Base-by-base conservation (phyloP, 2,888 invertebrate species). In the Anoncus sp. region DNA sequence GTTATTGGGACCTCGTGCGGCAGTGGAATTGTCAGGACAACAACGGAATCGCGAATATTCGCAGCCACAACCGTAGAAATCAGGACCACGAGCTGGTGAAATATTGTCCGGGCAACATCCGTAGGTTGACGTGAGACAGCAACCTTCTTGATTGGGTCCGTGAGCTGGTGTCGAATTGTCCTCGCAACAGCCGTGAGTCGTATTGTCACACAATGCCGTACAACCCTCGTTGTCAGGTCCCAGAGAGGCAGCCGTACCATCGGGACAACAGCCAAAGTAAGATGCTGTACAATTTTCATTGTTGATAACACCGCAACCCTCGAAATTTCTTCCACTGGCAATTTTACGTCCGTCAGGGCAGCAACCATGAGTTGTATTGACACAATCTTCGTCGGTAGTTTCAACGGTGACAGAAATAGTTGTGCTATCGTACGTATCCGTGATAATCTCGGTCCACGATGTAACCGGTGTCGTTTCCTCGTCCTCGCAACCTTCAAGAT, bases 51-150 rank as follows among this genome's bases (percentile, higher is more conserved):
- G 94, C 0, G 96, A 93, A 82, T 94, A 93, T 80, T 95, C 93
- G 86, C 98, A 98, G 14, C 95, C 95, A 86, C 98, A 98, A 18
- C 96, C 96, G 93, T 88, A 82, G 75, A 88, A 86, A 69, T 95
- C 93, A 0, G 96, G 95, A 79, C 98, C 98, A 79, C 94, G 93
- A 5, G 98, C 98, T 1, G 96, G 93, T 51, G 94, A 94, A 84
- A 96, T 94, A 87, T 97, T 96, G 88, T 99, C 98, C 0, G 96
- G 96, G 85, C 98, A 99, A 91, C 98, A 99, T n/a, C 98, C 97
- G 88, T 93, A 96, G 3, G 93, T 92, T 2, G 94, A 92, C 27
- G 93, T 93, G 59, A 97, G 91, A 85, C 97, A 97, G 88, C 97
- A 97, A 0, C 98, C 98, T 90, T 97, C 96, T 51, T 93, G 92